A percentile compares a stretch with the other conserved stretches of the same genome.
Evolutionary conservation across 2,797 vertebrate species (phyloP).

Genomic region (Notoglanidium macrostoma): DNA sequence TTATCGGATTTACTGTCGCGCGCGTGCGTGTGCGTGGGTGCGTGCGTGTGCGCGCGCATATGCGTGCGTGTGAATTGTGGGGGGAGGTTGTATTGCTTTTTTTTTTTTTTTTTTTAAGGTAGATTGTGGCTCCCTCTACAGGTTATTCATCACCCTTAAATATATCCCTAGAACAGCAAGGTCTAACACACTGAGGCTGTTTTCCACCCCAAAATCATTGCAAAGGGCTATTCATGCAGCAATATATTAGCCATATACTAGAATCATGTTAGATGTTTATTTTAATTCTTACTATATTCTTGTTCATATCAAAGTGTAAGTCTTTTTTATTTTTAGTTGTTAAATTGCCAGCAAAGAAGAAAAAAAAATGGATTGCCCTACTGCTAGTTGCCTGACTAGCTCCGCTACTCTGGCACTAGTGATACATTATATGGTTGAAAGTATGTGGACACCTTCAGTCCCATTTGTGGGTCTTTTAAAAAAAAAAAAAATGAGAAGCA

Average conservation of each 20-base stretch:
- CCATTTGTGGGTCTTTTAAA: no score
- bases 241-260: background rate
- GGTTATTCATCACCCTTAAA: slow-evolving; percentile 48
- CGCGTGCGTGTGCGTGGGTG: background rate
- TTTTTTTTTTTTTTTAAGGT: background rate
- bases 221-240: background rate
- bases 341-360: background rate
- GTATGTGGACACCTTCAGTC: background rate
- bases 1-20: slow-evolving; percentile 23
- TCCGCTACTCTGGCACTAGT: background rate
- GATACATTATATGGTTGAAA: background rate
- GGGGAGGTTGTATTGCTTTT: slow-evolving; percentile 33
- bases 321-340: background rate
- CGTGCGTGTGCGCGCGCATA: background rate
- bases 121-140: slow-evolving; percentile 74
- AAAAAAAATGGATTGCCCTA: background rate
- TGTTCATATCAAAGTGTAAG: background rate
- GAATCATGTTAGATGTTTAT: background rate
- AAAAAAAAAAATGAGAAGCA: background rate
- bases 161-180: background rate
- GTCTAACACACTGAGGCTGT: background rate
- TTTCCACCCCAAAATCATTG: background rate
- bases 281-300: background rate
- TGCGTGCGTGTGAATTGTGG: slow-evolving; percentile 63
- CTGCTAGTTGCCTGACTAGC: background rate